Conservation (phyloP, 1,140 invertebrate species). For the Dufourea novaeangliae region DNA sequence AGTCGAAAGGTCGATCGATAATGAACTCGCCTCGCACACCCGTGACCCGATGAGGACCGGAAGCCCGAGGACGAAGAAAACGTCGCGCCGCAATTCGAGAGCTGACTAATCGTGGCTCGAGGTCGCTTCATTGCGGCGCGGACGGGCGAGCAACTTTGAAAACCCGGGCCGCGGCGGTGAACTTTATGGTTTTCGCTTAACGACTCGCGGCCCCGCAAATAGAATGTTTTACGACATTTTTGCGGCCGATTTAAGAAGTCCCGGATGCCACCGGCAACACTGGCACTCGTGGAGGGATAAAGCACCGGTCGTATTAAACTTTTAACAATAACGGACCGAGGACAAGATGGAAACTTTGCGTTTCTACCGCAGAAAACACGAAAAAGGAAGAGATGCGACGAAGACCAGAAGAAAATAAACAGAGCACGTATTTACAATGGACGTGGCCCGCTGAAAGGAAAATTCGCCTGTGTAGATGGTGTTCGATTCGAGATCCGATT, state of each 20-base stretch:
- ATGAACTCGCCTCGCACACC: background rate
- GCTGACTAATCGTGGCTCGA: constrained; percentile 33
- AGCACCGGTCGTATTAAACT: background rate
- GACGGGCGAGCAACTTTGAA: background rate
- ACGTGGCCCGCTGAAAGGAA: too few species aligned
- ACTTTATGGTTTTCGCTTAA: background rate
- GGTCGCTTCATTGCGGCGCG: background rate
- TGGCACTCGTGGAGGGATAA: background rate
- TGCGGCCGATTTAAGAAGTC: background rate
- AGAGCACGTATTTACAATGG: background rate
- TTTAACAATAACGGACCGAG: background rate
- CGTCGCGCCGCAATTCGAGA: background rate
- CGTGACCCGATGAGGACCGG: background rate
- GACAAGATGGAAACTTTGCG: background rate
- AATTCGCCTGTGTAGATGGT: background rate
- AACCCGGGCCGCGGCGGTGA: background rate
- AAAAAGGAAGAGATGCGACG: background rate
- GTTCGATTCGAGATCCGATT: background rate
- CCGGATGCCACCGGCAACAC: background rate
- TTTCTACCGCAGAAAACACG: too few species aligned
- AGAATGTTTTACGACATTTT: constrained; percentile 11
- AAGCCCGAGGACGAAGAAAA: background rate
- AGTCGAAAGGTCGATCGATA: constrained; percentile 28
- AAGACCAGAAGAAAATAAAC: background rate
- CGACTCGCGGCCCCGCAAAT: background rate